Conservation (phyloP, 2,113 vertebrate genomes). For the Indri indri region DNA sequence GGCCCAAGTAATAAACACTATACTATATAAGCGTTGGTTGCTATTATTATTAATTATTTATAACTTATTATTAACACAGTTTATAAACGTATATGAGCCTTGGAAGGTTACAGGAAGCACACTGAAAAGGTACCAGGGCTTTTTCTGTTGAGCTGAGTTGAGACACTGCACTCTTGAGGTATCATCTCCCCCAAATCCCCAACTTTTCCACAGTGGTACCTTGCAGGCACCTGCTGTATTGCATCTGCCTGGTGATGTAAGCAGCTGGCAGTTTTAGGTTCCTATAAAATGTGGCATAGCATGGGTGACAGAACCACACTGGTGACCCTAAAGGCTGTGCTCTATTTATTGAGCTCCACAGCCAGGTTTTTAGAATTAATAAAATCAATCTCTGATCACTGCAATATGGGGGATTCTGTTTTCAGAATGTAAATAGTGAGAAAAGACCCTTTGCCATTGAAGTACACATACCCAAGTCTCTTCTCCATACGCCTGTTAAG, state of each 20-base stretch:
- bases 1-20: not conserved
- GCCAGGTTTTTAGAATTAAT: slow-evolving; percentile 24
- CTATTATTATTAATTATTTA: not conserved
- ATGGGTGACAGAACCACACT: not conserved
- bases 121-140: not conserved
- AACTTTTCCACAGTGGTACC: not conserved
- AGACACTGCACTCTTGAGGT: not conserved
- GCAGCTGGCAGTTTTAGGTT: not conserved
- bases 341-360: slow-evolving; percentile 31
- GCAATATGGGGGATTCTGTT: not conserved
- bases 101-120: not conserved
- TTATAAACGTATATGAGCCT: not conserved
- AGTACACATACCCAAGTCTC: not conserved
- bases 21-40: not conserved
- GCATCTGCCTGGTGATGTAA: not conserved
- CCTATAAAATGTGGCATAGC: not conserved
- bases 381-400: slow-evolving; percentile 42
- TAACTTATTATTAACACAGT: not conserved
- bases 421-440: not conserved
- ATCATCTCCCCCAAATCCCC: not conserved
- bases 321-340: slow-evolving; percentile 23
- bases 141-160: not conserved
- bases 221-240: not conserved
- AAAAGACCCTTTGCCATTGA: not conserved
- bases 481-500: not conserved